Base-by-base conservation (phyloP, 2,113 vertebrate genomes). In the Eulemur rufifrons region DNA sequence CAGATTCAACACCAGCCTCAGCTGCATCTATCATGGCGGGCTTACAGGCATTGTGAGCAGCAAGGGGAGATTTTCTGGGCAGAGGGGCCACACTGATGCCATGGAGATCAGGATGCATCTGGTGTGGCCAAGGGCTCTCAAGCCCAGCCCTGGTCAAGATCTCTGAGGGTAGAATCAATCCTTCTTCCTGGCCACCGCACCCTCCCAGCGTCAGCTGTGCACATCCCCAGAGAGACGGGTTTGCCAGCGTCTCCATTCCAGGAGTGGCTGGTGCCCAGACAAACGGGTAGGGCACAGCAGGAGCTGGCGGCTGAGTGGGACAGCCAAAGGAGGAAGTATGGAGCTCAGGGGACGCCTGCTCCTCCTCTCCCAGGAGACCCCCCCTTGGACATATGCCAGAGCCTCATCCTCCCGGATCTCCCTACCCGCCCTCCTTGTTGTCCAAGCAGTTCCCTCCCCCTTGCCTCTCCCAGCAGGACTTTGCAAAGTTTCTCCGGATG, bases 401-500 rank as follows among this genome's bases (percentile, higher is more conserved):
- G 21, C 56, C 29, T 39, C 34, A 34, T 88, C 90, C 42, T 95
- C 74, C 34, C 7, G 8, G 74, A 54, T 66, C 69, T 66, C 27
- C 52, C 45, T 39, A 39, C 32, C 71, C 68, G 10, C 39, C 76
- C 23, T 7, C 47, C 23, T 32, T 23, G 14, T 17, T 5, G 37
- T 76, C 85, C 32, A 23, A 20, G 68, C 54, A n/a, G 80, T n/a
- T 39, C 64, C 47, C 52, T 29, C 32, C 68, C 29, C 64, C 45
- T 50, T 1, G 50, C 84, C 52, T 91, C 78, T 88, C 94, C 66
- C 86, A 50, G 94, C 91, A 89, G 94, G 94, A 89, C 93, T 94
- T 91, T 39, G 83, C 95, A 96, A 94, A 95, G 78, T 74, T 54
- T 94, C 95, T 94, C 91, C 17, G 92, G 95, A 92, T 95, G 91